Conservation (phyloP, 2,888 invertebrate genomes). For the Lutraria lutraria region DNA sequence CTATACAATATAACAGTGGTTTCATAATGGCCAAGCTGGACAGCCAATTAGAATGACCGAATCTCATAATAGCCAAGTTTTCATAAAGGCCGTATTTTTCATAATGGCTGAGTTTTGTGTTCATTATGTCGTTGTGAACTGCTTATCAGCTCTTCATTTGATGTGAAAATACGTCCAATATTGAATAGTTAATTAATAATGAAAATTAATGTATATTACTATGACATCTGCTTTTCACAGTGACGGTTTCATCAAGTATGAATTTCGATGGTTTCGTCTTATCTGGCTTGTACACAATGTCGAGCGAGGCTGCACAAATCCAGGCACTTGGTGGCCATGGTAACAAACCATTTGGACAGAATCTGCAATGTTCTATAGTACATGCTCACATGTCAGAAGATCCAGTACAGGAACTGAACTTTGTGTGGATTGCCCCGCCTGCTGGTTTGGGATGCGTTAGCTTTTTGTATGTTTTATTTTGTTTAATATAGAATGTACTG, state of each 20-base stretch:
- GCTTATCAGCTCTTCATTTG: no score
- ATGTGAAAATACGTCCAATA: no score
- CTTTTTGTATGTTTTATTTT: conserved; percentile 80
- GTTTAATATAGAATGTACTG: not conserved
- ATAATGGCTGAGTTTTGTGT: no score
- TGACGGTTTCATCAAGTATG: conserved; percentile 84
- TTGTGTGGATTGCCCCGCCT: conserved; percentile 86
- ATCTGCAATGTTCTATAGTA: conserved; percentile 85
- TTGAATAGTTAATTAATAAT: no score
- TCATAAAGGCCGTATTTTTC: no score
- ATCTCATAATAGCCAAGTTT: no score
- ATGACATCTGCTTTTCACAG: conserved; percentile 72
- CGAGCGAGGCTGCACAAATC: conserved; percentile 69
- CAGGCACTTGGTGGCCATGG: conserved; percentile 62
- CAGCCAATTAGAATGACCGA: no score
- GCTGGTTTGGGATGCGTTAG: conserved; percentile 86
- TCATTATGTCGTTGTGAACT: no score
- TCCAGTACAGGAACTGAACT: conserved; percentile 82
- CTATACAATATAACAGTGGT: no score
- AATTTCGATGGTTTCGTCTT: conserved; percentile 86
- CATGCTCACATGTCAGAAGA: conserved; percentile 82
- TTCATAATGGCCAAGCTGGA: no score
- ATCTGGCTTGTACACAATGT: conserved; percentile 85
- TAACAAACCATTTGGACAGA: conserved; percentile 76
- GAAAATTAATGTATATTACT: not conserved